These are phyloP conservation scores for Oryzias curvinotus DNA, from an alignment of 2,113 vertebrate genomes.

Conservation along the genomic window DNA sequence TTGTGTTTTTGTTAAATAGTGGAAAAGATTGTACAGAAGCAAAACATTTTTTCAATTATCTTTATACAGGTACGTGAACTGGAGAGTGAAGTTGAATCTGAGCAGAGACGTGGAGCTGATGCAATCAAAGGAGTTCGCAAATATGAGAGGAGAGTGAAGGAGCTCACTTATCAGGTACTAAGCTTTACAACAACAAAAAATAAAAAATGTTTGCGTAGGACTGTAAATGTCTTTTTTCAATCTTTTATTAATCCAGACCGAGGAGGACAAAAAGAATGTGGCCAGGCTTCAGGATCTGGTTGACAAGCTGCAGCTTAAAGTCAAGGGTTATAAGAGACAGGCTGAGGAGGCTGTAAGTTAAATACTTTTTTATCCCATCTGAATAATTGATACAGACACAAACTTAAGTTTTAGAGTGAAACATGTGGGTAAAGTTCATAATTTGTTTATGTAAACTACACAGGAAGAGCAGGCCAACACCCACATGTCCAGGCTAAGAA, in stretches of 20 bases:
- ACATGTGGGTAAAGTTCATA: too few species aligned
- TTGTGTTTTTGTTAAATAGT: too few species aligned
- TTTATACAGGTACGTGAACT: neutral
- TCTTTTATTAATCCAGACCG: conserved; percentile 19
- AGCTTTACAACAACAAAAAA: neutral
- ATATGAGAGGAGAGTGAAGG: too few species aligned
- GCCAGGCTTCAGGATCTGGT: too few species aligned
- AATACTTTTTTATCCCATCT: neutral
- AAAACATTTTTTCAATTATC: too few species aligned
- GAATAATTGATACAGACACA: too few species aligned
- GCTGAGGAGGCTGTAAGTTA: conserved; percentile 8
- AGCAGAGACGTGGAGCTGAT: too few species aligned
- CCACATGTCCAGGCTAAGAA: conserved; percentile 28
- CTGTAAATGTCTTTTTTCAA: neutral
- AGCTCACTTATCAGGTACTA: conserved; percentile 33
- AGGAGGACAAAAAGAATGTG: conserved; percentile 62
- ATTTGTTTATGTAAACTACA: neutral
- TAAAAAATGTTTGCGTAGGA: neutral
- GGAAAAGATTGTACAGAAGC: too few species aligned
- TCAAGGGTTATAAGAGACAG: conserved; percentile 66
- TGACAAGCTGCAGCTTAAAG: conserved; percentile 48
- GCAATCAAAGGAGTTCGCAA: too few species aligned
- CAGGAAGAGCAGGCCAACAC: conserved; percentile 69
- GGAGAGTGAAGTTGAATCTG: too few species aligned
- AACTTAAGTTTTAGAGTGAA: too few species aligned